phyloP scores from a whole-genome alignment of 1,140 invertebrate species.

The Prorops nasuta region DNA sequence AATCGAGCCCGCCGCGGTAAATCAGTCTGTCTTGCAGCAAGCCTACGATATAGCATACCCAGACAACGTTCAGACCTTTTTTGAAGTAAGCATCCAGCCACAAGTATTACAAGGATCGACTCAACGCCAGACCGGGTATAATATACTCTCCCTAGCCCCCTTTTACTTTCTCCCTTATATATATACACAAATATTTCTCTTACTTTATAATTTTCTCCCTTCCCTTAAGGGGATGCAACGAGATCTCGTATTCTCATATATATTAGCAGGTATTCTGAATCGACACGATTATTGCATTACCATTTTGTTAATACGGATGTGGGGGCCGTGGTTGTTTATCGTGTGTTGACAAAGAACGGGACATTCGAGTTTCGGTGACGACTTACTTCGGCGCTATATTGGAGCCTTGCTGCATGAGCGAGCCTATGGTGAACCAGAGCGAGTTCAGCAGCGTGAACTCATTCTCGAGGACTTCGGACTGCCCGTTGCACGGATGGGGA shows the following conservation, averaged over 20 bases:
- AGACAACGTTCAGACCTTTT: no score
- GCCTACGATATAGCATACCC: conserved; percentile 52
- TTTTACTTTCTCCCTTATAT: not conserved
- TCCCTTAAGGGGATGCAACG: no score
- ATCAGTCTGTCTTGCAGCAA: conserved; percentile 40
- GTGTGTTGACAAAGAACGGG: not conserved
- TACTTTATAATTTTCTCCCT: no score
- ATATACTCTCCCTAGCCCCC: conserved; percentile 10
- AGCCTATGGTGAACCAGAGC: conserved; percentile 86
- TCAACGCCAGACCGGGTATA: conserved; percentile 6
- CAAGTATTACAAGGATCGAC: no score
- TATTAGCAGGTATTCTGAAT: no score
- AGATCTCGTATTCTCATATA: no score
- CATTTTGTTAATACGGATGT: conserved; percentile 2
- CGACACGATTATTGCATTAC: not conserved
- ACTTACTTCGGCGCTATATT: conserved; percentile 80
- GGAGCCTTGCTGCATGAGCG: conserved; percentile 88
- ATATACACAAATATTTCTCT: no score
- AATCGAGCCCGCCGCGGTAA: not conserved
- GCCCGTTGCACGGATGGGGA: conserved; percentile 76
- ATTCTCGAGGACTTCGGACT: conserved; percentile 78
- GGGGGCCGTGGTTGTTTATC: no score
- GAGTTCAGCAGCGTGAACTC: conserved; percentile 86
- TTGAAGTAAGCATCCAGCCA: no score
- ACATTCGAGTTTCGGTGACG: conserved; percentile 14